Percentiles rank a stretch among this genome's conserved stretches.
These are phyloP conservation scores for Idaea aversata DNA, from an alignment of 2,888 invertebrate genomes.

Conservation along the genomic window DNA sequence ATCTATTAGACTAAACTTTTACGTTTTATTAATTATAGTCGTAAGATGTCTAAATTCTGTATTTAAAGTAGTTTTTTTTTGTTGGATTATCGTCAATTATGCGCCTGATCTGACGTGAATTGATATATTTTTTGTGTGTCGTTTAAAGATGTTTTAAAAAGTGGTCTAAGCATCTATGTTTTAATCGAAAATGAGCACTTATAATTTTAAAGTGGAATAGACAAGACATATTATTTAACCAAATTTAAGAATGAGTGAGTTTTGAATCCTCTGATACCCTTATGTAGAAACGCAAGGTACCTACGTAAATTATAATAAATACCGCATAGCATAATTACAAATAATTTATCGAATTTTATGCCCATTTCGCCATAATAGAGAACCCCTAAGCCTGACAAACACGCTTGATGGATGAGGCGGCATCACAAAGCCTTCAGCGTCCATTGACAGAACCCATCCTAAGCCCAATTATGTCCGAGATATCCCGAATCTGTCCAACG, in stretches of 20 bases:
- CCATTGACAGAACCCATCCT: conserved; percentile 54
- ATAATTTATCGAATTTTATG: conserved; percentile 69
- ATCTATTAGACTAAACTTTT: not conserved
- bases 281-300: not conserved
- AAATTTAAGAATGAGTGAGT: not conserved
- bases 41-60: not conserved
- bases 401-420: conserved; percentile 67
- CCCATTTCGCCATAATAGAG: conserved; percentile 65
- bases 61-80: not conserved
- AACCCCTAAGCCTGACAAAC: conserved; percentile 53
- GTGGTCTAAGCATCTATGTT: not conserved
- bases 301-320: not conserved
- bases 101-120: not conserved
- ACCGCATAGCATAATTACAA: conserved; percentile 49
- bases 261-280: not conserved
- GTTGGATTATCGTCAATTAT: not conserved
- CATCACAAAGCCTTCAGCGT: conserved; percentile 48
- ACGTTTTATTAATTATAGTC: not conserved
- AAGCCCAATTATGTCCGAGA: conserved; percentile 54
- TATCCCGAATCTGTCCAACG: conserved; percentile 52
- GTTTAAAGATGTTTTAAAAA: not conserved
- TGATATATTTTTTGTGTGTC: not conserved
- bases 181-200: not conserved
- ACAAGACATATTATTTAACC: not conserved
- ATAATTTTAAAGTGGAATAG: no score